phyloP scores from a whole-genome alignment of 2,113 vertebrate genomes.

The Ariopsis seemanni region DNA sequence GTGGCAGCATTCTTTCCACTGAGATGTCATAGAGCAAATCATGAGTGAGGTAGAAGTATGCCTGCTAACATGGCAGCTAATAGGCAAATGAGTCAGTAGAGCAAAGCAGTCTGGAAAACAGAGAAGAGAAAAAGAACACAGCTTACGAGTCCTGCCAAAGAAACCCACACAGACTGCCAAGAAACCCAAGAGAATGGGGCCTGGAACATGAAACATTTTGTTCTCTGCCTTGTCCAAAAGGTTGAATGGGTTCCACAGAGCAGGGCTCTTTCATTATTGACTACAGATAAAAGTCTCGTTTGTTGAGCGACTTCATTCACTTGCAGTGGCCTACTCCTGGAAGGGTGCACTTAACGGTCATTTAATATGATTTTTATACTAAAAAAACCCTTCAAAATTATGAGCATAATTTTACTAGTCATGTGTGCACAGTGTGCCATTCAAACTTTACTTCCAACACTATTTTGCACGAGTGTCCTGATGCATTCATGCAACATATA shows the following conservation, averaged over 20 bases:
- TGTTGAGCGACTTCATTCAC: neutral
- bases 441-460: neutral
- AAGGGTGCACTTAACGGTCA: neutral
- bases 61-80: slow-evolving; percentile 57
- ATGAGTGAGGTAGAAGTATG: slow-evolving; percentile 46
- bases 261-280: slow-evolving; percentile 42
- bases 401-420: neutral
- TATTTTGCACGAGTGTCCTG: neutral
- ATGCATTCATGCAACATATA: neutral
- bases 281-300: slow-evolving; percentile 23
- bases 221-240: slow-evolving; percentile 23
- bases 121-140: slow-evolving; percentile 28
- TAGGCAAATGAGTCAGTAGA: slow-evolving; percentile 55
- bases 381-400: no score
- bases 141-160: slow-evolving; percentile 8
- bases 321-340: neutral
- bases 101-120: slow-evolving; percentile 31
- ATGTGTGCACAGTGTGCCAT: neutral
- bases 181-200: slow-evolving; percentile 35
- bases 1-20: slow-evolving; percentile 64
- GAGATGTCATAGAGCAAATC: slow-evolving; percentile 59
- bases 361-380: neutral
- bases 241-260: slow-evolving; percentile 27
- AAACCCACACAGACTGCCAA: slow-evolving; percentile 45
- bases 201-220: slow-evolving; percentile 44